These are phyloP conservation scores for Thereuonema tuberculata DNA, from an alignment of 1,140 invertebrate genomes.

Conservation along the genomic window DNA sequence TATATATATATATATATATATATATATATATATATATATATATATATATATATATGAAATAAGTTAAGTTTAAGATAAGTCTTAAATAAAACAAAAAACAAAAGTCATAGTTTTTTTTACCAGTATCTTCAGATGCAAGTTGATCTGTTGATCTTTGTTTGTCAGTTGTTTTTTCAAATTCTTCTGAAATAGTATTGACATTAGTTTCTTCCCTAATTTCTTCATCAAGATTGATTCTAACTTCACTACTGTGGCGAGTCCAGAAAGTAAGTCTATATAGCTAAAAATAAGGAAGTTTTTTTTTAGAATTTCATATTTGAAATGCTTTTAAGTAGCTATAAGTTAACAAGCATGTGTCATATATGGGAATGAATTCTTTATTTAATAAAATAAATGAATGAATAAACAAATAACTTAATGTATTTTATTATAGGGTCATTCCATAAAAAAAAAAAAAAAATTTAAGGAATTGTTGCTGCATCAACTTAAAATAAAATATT, in stretches of 20 bases:
- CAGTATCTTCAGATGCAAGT: neutral
- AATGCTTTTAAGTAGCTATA: no score
- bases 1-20: no score
- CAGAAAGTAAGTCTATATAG: slow-evolving; percentile 34
- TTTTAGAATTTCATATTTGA: slow-evolving; percentile 5
- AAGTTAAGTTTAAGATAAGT: no score
- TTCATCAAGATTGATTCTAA: slow-evolving; percentile 27
- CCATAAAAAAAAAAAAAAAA: no score
- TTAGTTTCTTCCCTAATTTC: slow-evolving; percentile 5
- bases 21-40: neutral
- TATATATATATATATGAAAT: neutral
- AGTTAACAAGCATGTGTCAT: no score
- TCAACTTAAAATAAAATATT: no score
- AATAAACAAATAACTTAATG: no score
- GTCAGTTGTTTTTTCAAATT: neutral
- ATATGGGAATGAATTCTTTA: no score
- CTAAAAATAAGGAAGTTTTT: slow-evolving; percentile 22
- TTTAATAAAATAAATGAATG: no score
- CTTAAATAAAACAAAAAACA: no score
- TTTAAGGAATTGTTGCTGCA: no score
- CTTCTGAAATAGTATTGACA: neutral
- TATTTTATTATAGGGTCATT: no score
- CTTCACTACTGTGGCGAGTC: slow-evolving; percentile 28
- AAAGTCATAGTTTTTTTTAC: neutral
- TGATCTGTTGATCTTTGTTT: neutral